Base-by-base conservation (phyloP, 2,888 invertebrate species). In the Charanyca ferruginea region DNA sequence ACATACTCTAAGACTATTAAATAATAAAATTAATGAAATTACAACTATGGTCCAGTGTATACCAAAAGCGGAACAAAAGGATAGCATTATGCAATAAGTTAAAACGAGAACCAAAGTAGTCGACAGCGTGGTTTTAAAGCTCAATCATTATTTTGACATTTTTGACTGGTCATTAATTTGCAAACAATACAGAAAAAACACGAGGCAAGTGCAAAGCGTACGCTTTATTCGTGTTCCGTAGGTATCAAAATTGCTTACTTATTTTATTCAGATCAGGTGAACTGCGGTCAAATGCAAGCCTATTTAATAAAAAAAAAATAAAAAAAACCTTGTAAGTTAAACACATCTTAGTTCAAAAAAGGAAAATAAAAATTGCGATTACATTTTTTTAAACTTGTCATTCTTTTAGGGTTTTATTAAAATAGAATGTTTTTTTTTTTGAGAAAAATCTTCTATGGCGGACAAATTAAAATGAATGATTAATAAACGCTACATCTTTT, bases 111-210 rank as follows among this genome's bases (percentile, higher is more conserved):
- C 11, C 5, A 42, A 47, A 49, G 55, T 32, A 55, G 62, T 53
- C 54, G 35, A 52, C n/a, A 53, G 57, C 58, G 58, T 49, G 52
- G 38, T 57, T 76, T 52, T 41, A 38, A 59, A 55, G 58, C 66
- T 66, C 80, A 77, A 83, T 83, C 79, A 79, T 73, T 82, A 77
- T 84, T 83, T 82, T 85, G 80, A 79, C 80, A 69, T 82, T 71
- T 79, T 62, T 77, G 78, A 69, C 67, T 62, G 79, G 60, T 79
- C 78, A 81, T 83, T 80, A 80, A 83, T 83, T 80, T 76, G 59
- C 67, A 69, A 78, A 85, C 84, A 85, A 83, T 81, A 62, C 62
- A 16, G 23, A 45, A 47, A 65, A 70, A 55, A 45, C 8, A 45
- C 13, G 9, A 13, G 25, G 0, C 13, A 65, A 45, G 38, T 44